Conservation (phyloP, 2,888 invertebrate genomes). For the Podabrus alpinus region DNA sequence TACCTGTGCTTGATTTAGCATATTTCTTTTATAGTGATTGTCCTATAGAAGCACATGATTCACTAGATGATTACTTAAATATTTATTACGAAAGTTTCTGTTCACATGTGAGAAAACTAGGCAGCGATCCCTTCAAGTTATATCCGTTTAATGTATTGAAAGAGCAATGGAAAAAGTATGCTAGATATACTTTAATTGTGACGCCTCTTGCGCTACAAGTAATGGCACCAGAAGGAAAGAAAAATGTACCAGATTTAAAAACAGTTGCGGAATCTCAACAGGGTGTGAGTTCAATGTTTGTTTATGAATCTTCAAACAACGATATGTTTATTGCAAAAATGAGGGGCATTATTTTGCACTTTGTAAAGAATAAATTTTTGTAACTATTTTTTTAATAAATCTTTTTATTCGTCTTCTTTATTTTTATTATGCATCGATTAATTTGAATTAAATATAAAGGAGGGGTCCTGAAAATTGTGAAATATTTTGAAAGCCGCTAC, state of each 20-base stretch:
- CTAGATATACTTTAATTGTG: conserved; percentile 3
- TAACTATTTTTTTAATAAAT: neutral
- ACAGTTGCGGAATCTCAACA: conserved; percentile 21
- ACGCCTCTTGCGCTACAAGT: neutral
- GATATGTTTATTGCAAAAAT: conserved; percentile 27
- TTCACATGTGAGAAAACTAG: conserved; percentile 33
- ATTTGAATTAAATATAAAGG: no score
- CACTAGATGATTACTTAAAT: conserved; percentile 35
- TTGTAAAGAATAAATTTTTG: conserved; percentile 22
- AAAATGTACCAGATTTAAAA: conserved; percentile 28
- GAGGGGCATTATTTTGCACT: conserved; percentile 26
- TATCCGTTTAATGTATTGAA: conserved; percentile 28
- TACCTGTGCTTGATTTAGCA: conserved; percentile 39
- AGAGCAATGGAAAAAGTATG: conserved; percentile 19
- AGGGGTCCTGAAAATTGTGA: no score
- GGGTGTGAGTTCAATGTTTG: conserved; percentile 15
- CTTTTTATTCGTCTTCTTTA: no score
- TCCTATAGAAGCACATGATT: conserved; percentile 27
- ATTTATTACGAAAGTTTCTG: conserved; percentile 38
- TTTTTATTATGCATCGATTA: no score
- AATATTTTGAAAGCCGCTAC: no score
- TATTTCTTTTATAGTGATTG: conserved; percentile 39
- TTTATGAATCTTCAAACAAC: conserved; percentile 19
- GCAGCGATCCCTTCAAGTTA: conserved; percentile 35
- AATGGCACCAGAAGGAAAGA: conserved; percentile 5